Conservation (phyloP, 2,888 invertebrate species). For the Tipula lateralis region DNA sequence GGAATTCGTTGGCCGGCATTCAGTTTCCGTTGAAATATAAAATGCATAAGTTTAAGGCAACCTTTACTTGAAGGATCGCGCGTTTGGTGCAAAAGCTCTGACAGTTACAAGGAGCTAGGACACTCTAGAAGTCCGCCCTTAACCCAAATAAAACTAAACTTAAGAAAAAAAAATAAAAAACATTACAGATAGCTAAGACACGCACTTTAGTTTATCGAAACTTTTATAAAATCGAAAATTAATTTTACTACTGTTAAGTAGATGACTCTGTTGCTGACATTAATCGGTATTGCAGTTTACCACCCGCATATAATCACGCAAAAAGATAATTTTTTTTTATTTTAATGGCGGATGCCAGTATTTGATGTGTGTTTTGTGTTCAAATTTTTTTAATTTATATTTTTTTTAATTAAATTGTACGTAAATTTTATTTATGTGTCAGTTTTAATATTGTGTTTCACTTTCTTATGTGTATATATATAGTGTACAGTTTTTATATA, state of each 20-base stretch:
- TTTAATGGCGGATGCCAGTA: neutral
- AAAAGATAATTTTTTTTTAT: neutral
- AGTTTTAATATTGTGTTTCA: neutral
- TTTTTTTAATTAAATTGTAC: neutral
- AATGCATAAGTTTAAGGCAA: too few species aligned
- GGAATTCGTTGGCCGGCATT: too few species aligned
- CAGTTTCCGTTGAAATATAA: too few species aligned
- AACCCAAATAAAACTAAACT: too few species aligned
- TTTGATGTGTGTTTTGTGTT: neutral
- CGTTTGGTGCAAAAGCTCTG: too few species aligned
- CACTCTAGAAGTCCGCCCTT: too few species aligned
- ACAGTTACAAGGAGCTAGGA: too few species aligned
- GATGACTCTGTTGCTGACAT: neutral
- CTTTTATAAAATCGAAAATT: neutral
- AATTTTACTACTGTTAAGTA: neutral
- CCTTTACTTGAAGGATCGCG: too few species aligned
- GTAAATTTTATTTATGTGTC: neutral
- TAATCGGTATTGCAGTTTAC: neutral
- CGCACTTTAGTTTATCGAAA: too few species aligned
- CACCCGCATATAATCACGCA: neutral
- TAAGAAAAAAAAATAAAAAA: too few species aligned
- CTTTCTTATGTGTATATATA: neutral
- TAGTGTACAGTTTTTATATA: neutral
- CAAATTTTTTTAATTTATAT: neutral
- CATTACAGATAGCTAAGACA: too few species aligned